These are phyloP conservation scores for Dryobates pubescens DNA, from an alignment of 2,797 vertebrate genomes.

Conservation along the genomic window DNA sequence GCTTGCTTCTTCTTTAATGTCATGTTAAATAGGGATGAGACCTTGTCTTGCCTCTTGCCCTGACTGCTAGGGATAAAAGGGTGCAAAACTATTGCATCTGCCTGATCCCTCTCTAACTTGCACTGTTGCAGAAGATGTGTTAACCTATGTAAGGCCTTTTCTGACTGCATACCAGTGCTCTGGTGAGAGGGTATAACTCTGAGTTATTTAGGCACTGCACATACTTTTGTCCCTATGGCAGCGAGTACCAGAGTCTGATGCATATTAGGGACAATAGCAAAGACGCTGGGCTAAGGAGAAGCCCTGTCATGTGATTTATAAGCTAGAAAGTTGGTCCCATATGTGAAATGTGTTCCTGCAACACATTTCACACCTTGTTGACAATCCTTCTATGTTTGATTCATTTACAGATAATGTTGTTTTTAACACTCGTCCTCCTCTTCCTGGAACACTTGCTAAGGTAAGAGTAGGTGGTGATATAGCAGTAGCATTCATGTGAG, in stretches of 20 bases:
- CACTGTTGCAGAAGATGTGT: neutral
- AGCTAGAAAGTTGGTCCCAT: neutral
- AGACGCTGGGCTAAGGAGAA: neutral
- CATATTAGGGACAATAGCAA: neutral
- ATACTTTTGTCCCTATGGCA: neutral
- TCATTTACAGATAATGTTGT: conserved; percentile 42
- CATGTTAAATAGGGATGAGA: neutral
- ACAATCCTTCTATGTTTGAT: neutral
- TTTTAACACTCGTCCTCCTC: conserved; percentile 37
- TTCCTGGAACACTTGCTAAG: conserved; percentile 38
- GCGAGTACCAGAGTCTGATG: neutral
- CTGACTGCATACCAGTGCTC: neutral
- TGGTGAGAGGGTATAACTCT: neutral
- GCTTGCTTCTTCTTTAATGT: neutral
- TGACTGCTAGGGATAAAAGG: neutral
- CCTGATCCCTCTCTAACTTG: neutral
- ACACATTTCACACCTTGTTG: neutral
- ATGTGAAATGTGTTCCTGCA: neutral
- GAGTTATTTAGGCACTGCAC: neutral
- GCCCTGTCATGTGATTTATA: neutral
- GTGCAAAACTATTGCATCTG: neutral
- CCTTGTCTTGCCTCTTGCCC: neutral
- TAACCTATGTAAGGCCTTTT: neutral
- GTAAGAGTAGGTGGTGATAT: conserved; percentile 56
- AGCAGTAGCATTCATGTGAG: neutral